Evolutionary conservation across 2,888 invertebrate genomes (phyloP).

Genomic region (Drosophila quinaria): DNA sequence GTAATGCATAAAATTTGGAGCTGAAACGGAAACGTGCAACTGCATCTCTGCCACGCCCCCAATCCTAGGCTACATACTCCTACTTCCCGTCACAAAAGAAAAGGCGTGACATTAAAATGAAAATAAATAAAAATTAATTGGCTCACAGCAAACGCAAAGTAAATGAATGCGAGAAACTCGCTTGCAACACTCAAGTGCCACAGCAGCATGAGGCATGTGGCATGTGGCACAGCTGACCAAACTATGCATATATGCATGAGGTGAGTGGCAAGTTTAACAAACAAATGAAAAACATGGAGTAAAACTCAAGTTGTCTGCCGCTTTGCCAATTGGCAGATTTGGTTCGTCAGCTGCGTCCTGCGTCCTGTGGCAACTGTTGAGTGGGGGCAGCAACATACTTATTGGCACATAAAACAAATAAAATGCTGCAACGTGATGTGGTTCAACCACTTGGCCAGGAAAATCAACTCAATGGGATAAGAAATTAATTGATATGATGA

Average conservation of each 20-base stretch:
- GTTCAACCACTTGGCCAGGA: conserved; percentile 26
- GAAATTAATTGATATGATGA: conserved; percentile 10
- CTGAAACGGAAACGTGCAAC: conserved; percentile 23
- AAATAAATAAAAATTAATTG: conserved; percentile 81
- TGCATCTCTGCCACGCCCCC: conserved; percentile 11
- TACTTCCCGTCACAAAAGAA: background rate
- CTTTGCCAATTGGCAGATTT: conserved; percentile 32
- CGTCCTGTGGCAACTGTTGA: background rate
- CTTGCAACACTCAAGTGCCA: conserved; percentile 22
- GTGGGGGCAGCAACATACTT: conserved; percentile 13
- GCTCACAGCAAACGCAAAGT: conserved; percentile 56
- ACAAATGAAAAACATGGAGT: conserved; percentile 15
- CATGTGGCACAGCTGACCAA: conserved; percentile 42
- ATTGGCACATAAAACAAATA: conserved; percentile 33
- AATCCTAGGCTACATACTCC: too few species aligned
- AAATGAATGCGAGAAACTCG: conserved; percentile 41
- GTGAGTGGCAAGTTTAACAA: conserved; percentile 3
- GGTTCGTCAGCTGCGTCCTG: conserved; percentile 16
- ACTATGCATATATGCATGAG: conserved; percentile 35
- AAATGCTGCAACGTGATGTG: conserved; percentile 56
- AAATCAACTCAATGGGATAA: background rate
- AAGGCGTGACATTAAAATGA: conserved; percentile 68
- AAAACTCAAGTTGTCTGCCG: conserved; percentile 13
- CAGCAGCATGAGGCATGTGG: background rate
- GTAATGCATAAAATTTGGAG: conserved; percentile 75